Conservation (phyloP, 1,140 invertebrate genomes). For the Oryctes rhinoceros region DNA sequence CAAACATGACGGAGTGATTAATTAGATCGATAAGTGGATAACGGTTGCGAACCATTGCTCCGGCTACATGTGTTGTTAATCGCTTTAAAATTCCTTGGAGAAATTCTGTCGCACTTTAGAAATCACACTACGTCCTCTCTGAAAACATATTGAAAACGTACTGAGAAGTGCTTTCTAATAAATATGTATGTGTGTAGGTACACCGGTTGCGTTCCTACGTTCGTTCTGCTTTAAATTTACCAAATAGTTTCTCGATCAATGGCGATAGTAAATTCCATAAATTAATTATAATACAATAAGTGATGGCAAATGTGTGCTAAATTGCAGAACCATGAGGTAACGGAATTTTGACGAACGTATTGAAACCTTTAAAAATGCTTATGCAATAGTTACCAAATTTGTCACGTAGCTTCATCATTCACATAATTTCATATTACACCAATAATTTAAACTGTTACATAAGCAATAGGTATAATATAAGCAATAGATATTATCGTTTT, state of each 20-base stretch:
- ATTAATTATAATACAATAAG: background rate
- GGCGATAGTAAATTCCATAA: background rate
- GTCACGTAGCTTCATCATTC: background rate
- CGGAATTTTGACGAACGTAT: background rate
- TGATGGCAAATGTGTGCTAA: background rate
- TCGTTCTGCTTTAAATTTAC: background rate
- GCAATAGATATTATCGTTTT: background rate
- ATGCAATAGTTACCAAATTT: background rate
- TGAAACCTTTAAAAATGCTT: background rate
- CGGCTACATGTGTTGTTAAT: background rate
- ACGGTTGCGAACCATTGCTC: background rate
- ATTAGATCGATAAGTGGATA: background rate
- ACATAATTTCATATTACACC: background rate
- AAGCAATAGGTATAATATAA: background rate
- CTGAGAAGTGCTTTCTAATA: background rate
- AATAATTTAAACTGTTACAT: background rate
- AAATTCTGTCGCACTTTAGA: constrained; percentile 12
- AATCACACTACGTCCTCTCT: background rate
- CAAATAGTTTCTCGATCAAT: background rate
- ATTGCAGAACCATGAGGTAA: background rate
- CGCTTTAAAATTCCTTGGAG: background rate
- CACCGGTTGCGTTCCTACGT: background rate
- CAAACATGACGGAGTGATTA: background rate
- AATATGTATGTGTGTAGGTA: background rate
- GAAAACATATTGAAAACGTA: constrained; percentile 6